Percentiles rank a stretch among this genome's conserved stretches.
Conservation (phyloP, 2,113 vertebrate species). For the Eulemur rufifrons region DNA sequence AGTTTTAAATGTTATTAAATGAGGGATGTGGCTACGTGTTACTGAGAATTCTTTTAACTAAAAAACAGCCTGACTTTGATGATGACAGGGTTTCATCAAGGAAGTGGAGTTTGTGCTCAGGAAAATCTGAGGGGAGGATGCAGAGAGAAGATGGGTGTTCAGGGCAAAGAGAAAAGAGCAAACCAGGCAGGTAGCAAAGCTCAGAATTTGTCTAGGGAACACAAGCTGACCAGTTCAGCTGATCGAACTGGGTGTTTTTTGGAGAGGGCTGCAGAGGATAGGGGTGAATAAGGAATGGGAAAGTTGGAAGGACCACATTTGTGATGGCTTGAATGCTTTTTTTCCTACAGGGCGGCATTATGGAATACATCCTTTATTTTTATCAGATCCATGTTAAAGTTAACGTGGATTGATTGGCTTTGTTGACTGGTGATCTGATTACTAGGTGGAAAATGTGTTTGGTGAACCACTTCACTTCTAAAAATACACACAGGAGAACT, state of each 20-base stretch:
- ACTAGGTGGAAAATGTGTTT: not conserved
- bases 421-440: not conserved
- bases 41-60: not conserved
- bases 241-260: no score
- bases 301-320: not conserved
- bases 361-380: not conserved
- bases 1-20: not conserved
- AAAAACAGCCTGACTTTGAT: not conserved
- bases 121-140: not conserved
- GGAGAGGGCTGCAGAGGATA: not conserved
- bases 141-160: not conserved
- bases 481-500: not conserved
- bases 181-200: not conserved
- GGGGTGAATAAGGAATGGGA: not conserved
- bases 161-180: not conserved
- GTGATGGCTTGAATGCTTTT: not conserved
- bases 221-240: no score
- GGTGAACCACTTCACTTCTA: not conserved
- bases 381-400: not conserved
- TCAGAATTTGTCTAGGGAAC: not conserved
- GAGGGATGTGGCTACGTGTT: fast-evolving
- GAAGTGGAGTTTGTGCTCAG: not conserved
- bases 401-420: not conserved
- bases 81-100: not conserved
- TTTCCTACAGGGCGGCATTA: not conserved